phyloP scores from a whole-genome alignment of 2,113 vertebrate species.

The Cynopterus brachyotis region DNA sequence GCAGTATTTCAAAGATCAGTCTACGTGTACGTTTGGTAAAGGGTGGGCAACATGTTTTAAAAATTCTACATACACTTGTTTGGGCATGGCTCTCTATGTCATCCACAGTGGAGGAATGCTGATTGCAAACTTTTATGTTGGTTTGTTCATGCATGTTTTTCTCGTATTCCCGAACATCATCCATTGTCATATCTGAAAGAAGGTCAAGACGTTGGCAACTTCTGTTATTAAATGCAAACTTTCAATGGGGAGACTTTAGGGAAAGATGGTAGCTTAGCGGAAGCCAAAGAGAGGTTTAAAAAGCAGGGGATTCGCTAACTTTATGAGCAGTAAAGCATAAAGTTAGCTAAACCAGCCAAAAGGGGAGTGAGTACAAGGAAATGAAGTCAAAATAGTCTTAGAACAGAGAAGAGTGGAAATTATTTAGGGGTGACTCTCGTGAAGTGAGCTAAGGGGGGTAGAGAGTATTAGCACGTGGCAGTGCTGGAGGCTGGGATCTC shows the following conservation, averaged over 20 bases:
- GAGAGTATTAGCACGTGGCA: constrained; percentile 70
- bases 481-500: constrained; percentile 81
- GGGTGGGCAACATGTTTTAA: constrained; percentile 81
- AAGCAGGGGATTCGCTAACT: constrained; percentile 83
- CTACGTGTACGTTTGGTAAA: constrained; percentile 41
- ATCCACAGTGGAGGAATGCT: constrained; percentile 94
- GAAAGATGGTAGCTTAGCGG: constrained; percentile 78
- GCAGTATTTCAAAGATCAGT: constrained; percentile 47
- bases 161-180: constrained; percentile 98
- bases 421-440: constrained; percentile 65
- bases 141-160: constrained; percentile 99
- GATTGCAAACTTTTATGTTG: constrained; percentile 99
- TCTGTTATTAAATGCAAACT: constrained; percentile 81
- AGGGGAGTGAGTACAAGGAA: constrained; percentile 73
- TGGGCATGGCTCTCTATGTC: constrained; percentile 95
- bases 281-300: constrained; percentile 78
- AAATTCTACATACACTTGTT: constrained; percentile 93
- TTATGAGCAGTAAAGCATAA: constrained; percentile 84
- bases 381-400: constrained; percentile 78
- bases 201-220: constrained; percentile 90
- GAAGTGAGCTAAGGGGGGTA: constrained; percentile 62
- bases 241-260: constrained; percentile 76
- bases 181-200: constrained; percentile 99
- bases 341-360: constrained; percentile 84
- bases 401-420: constrained; percentile 83